A percentile compares a stretch with the other conserved stretches of the same genome.
Conservation (phyloP, 2,797 vertebrate genomes). For the Gymnoscopelus braueri region DNA sequence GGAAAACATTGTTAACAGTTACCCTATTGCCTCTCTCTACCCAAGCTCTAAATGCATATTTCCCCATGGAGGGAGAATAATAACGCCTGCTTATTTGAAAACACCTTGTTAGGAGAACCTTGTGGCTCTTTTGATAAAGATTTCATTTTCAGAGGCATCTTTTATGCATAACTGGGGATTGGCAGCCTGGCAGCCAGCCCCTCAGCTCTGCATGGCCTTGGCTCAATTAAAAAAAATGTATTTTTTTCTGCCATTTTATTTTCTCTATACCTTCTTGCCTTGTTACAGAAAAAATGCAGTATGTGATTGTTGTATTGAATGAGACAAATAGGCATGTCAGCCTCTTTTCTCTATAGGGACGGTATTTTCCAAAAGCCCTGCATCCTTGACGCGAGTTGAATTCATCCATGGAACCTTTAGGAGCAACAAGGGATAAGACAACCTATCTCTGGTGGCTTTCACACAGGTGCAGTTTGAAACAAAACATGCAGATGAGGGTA, state of each 20-base stretch:
- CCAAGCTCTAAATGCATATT: slow-evolving; percentile 82
- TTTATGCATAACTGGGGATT: slow-evolving; percentile 80
- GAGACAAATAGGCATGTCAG: slow-evolving; percentile 43
- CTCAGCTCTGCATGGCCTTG: slow-evolving; percentile 45
- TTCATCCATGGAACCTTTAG: slow-evolving; percentile 47
- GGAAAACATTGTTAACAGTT: slow-evolving; percentile 82
- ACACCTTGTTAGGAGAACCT: slow-evolving; percentile 83
- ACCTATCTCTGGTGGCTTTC: slow-evolving; percentile 55
- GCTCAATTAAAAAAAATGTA: slow-evolving; percentile 52
- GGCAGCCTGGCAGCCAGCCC: slow-evolving; percentile 65
- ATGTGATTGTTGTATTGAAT: slow-evolving; percentile 37
- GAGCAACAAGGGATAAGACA: slow-evolving; percentile 20
- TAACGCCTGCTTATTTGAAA: slow-evolving; percentile 84
- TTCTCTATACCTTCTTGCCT: slow-evolving; percentile 29
- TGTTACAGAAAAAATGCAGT: slow-evolving; percentile 26
- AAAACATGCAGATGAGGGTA: slow-evolving; percentile 71
- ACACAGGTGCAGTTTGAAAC: slow-evolving; percentile 68
- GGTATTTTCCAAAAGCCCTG: slow-evolving; percentile 20
- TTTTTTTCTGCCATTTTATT: slow-evolving; percentile 37
- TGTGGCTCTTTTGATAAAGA: slow-evolving; percentile 82
- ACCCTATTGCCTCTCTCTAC: slow-evolving; percentile 74
- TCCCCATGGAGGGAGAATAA: slow-evolving; percentile 79
- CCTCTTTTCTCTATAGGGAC: slow-evolving; percentile 14
- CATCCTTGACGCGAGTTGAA: slow-evolving; percentile 41
- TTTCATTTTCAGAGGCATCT: slow-evolving; percentile 78